These are phyloP conservation scores for Brachionus asplanchnoidis DNA, from an alignment of 1,140 invertebrate species.

Conservation along the genomic window DNA sequence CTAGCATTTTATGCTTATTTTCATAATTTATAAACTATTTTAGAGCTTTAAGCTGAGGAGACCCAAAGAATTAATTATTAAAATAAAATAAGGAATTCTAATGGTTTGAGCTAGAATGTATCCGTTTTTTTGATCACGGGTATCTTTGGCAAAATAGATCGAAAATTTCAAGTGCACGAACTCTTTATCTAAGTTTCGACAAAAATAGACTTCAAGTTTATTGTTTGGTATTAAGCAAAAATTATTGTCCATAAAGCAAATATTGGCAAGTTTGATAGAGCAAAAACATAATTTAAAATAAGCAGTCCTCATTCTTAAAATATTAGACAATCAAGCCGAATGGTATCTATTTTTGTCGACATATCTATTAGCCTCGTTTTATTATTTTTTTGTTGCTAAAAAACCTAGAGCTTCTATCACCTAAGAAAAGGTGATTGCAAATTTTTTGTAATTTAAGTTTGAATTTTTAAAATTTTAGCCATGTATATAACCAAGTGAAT, in stretches of 20 bases:
- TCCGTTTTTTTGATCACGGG: background rate
- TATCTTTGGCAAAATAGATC: background rate
- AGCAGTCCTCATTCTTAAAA: background rate
- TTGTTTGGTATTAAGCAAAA: background rate
- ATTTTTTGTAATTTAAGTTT: constrained; percentile 31
- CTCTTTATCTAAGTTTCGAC: background rate
- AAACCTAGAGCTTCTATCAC: background rate
- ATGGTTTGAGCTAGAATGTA: background rate
- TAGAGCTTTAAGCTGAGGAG: background rate
- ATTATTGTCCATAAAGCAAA: constrained; percentile 18
- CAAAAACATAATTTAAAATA: constrained; percentile 1
- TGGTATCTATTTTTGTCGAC: background rate
- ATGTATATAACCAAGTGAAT: constrained; percentile 25
- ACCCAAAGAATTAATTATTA: constrained; percentile 29
- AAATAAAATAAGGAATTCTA: constrained; percentile 14
- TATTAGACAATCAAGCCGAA: background rate
- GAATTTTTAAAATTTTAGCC: constrained; percentile 7
- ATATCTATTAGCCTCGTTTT: background rate
- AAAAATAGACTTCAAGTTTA: background rate
- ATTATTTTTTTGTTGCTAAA: background rate
- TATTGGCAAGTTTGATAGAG: background rate
- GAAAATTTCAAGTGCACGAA: background rate
- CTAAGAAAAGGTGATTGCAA: constrained; percentile 12
- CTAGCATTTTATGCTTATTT: background rate
- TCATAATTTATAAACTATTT: constrained; percentile 30